Base-by-base conservation (phyloP, 2,888 invertebrate genomes). In the Aquatica leii region DNA sequence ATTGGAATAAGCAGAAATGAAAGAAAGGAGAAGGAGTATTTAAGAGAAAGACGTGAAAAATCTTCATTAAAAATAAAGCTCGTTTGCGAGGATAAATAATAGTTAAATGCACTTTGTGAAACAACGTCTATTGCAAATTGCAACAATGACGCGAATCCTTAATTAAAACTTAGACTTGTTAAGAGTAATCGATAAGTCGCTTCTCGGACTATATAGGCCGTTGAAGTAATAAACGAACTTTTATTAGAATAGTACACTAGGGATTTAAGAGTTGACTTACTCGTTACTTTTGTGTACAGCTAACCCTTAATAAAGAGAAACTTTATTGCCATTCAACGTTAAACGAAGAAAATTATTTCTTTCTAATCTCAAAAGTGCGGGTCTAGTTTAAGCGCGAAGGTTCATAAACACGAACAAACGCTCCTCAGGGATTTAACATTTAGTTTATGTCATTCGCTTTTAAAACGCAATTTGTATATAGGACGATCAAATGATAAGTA, bases 81-180 rank as follows among this genome's bases (percentile, higher is more conserved):
- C 49, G 31, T 58, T 31, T 40, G 21, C 34, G n/a, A 46, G 35
- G 21, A 53, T 48, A 59, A 52, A 21, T 20, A 46, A 43, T 20
- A 59, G 12, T 1, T 31, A 46, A 35, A 50, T 34, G 50, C 20
- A 50, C 9, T 24, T 20, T 21, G 15, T 17, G 17, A 37, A n/a
- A 20, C 50, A 35, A 24, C n/a, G 37, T 48, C 17, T 31, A 58
- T 50, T 50, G 49, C 49, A 20, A 51, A 58, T 37, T 43, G 53
- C 51, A 52, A 51, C 49, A 63, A 60, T 57, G 57, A 67, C 59
- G 67, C 54, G 52, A 64, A 66, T 57, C 54, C 57, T 60, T 69
- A 69, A 69, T 69, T 69, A 69, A 66, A 65, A 64, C 49, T 63
- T 69, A 68, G 68, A 67, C 69, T 63, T 51, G 58, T 69, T 69